Percentiles rank a stretch among this genome's conserved stretches.
Conservation (phyloP, 2,113 vertebrate species). For the Ammodytes marinus region DNA sequence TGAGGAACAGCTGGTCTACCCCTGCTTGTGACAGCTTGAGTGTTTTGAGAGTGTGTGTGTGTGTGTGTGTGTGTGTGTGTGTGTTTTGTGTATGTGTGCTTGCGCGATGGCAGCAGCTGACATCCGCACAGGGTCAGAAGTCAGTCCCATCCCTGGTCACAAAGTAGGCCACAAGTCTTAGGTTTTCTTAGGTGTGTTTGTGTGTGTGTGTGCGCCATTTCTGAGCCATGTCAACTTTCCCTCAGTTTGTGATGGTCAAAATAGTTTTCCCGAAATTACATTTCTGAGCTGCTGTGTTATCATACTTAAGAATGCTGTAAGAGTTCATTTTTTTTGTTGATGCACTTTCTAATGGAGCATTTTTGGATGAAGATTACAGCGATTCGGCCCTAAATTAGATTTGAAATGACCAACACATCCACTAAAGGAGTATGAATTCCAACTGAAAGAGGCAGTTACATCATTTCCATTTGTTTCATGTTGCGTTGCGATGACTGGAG, state of each 20-base stretch:
- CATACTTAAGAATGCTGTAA: neutral
- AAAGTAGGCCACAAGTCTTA: constrained; percentile 4
- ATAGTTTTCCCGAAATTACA: neutral
- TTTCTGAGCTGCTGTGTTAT: neutral
- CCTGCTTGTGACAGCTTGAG: constrained; percentile 68
- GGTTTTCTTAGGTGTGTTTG: neutral
- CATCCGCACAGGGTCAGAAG: constrained; percentile 51
- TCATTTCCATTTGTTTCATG: neutral
- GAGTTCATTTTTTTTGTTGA: neutral
- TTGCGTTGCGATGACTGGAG: neutral
- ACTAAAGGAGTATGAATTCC: neutral
- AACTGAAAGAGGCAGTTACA: neutral
- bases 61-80: too few species aligned
- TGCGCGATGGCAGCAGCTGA: constrained; percentile 51
- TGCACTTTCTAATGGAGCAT: neutral
- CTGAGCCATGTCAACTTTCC: neutral
- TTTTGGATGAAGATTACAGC: constrained; percentile 4
- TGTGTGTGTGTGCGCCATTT: neutral
- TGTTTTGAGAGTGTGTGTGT: constrained; percentile 21
- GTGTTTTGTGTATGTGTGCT: constrained; percentile 35
- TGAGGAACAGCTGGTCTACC: constrained; percentile 77
- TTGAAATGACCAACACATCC: neutral
- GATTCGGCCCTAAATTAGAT: neutral
- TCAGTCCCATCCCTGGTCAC: constrained; percentile 12
- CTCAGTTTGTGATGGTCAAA: neutral